phyloP scores from a whole-genome alignment of 2,888 invertebrate species.

The Limnephilus marmoratus region DNA sequence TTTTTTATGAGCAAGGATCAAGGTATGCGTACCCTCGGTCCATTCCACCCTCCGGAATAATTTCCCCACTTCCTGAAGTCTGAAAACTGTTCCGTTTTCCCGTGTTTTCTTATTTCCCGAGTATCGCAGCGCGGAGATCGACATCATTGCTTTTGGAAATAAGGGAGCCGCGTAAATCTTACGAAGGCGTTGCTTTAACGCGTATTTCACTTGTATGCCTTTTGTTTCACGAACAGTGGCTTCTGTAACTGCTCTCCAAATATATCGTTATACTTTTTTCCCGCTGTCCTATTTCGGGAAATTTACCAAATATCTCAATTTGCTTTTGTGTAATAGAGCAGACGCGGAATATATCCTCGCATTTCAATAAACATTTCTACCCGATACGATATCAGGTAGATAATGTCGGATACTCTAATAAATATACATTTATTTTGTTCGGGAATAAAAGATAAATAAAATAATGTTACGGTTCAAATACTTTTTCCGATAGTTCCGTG shows the following conservation, averaged over 20 bases:
- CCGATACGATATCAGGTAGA: not conserved
- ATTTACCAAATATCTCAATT: constrained; percentile 29
- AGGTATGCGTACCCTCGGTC: constrained; percentile 28
- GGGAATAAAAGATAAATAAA: not conserved
- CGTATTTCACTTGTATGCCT: constrained; percentile 50
- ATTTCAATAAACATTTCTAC: constrained; percentile 8
- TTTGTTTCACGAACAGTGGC: constrained; percentile 51
- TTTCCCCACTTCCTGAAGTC: constrained; percentile 51
- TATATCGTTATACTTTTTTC: constrained; percentile 43
- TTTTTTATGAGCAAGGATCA: constrained; percentile 53
- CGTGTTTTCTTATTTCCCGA: constrained; percentile 46
- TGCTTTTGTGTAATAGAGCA: constrained; percentile 22
- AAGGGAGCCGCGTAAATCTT: constrained; percentile 56
- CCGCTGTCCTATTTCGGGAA: constrained; percentile 32
- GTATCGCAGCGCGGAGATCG: constrained; percentile 52
- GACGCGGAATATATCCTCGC: not conserved
- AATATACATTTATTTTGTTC: not conserved
- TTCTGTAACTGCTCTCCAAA: constrained; percentile 40
- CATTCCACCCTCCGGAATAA: constrained; percentile 51
- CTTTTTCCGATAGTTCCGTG: not conserved
- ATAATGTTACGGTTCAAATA: constrained; percentile 2
- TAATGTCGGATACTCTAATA: not conserved
- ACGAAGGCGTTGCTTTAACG: constrained; percentile 42
- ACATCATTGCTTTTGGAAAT: constrained; percentile 56
- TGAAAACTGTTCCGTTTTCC: constrained; percentile 53